Conservation (phyloP, 2,113 vertebrate genomes). For the Pluvialis apricaria region DNA sequence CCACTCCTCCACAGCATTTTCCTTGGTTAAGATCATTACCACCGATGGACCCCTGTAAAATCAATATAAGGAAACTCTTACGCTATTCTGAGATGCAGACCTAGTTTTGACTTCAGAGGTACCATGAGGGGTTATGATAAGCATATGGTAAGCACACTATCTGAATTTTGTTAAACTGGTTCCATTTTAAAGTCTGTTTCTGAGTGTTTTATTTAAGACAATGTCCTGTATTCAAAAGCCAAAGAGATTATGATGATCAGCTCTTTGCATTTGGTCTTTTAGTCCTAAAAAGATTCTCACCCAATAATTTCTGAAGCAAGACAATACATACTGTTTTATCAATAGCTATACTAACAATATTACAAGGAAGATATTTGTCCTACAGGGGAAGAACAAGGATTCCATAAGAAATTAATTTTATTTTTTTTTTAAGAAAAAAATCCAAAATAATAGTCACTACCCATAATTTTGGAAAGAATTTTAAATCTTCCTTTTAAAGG, state of each 20-base stretch:
- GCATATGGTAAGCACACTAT: rapidly evolving
- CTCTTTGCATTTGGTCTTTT: not conserved
- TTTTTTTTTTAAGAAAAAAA: not conserved
- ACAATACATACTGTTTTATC: not conserved
- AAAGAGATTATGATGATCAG: not conserved
- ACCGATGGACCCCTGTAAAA: constrained; percentile 55
- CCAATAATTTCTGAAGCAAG: not conserved
- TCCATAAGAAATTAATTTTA: not conserved
- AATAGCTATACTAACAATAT: not conserved
- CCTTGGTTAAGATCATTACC: constrained; percentile 63
- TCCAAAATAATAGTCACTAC: not conserved
- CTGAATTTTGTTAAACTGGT: not conserved
- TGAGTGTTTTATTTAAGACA: not conserved
- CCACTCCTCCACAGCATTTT: constrained; percentile 70
- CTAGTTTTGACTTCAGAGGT: not conserved
- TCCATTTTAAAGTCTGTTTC: not conserved
- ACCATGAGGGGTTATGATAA: not conserved
- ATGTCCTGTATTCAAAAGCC: not conserved
- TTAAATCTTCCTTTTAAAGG: not conserved
- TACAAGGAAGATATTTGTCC: not conserved
- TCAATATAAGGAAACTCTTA: not conserved
- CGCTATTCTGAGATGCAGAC: not conserved
- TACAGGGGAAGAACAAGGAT: not conserved
- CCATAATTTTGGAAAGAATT: not conserved
- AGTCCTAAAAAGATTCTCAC: not conserved